A percentile compares a stretch with the other conserved stretches of the same genome.
Conservation (phyloP, 2,113 vertebrate species). For the Phainopepla nitens region DNA sequence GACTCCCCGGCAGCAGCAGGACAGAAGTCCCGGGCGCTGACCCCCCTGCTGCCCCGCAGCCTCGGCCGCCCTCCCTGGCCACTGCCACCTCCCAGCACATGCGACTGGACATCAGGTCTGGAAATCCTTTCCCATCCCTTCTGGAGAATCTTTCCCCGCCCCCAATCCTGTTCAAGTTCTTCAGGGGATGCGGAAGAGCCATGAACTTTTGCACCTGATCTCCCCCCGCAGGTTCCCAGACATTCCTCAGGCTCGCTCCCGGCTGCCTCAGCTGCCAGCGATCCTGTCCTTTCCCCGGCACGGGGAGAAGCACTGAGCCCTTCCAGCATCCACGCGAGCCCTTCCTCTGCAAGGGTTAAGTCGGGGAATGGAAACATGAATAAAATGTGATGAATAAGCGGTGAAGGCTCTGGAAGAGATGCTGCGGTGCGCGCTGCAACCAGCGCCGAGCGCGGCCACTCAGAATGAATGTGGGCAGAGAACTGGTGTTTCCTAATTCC, state of each 20-base stretch:
- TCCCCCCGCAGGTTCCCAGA: not conserved
- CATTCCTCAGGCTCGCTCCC: not conserved
- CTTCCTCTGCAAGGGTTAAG: not conserved
- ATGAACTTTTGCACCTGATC: constrained; percentile 29
- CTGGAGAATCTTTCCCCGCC: not conserved
- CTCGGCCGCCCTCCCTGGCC: not conserved
- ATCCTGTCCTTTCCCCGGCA: not conserved
- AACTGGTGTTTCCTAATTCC: not conserved
- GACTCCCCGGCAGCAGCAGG: not conserved
- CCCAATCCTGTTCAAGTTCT: not conserved
- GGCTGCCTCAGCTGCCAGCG: not conserved
- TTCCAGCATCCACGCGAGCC: not conserved
- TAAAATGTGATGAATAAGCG: not conserved
- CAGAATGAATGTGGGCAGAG: not conserved
- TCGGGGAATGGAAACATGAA: not conserved
- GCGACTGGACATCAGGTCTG: not conserved
- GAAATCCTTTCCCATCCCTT: not conserved
- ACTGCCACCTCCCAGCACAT: not conserved
- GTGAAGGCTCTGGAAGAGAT: not conserved
- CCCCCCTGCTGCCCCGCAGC: not conserved
- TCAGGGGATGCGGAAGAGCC: not conserved
- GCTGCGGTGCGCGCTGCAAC: not conserved
- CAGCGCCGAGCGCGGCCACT: not conserved
- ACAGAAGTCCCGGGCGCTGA: not conserved
- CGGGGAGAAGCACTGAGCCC: not conserved